Evolutionary conservation across 2,113 vertebrate species (phyloP).

Genomic region (Oceanites oceanicus): DNA sequence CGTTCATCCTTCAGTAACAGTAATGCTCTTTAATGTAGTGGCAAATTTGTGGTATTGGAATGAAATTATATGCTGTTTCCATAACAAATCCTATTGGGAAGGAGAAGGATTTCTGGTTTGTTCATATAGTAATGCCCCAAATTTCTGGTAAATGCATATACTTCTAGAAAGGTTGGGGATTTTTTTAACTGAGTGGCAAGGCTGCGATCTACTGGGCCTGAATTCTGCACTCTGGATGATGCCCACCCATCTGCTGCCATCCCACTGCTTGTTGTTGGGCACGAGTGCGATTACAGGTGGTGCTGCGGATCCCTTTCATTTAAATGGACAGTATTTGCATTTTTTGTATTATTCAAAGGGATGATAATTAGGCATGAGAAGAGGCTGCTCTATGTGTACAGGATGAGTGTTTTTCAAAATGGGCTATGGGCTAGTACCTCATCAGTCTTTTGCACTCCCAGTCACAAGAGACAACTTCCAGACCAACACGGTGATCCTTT

Average conservation of each 20-base stretch:
- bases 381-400: not conserved
- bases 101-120: slow-evolving; percentile 42
- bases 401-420: not conserved
- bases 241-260: not conserved
- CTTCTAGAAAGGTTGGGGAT: not conserved
- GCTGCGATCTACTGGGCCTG: not conserved
- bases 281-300: not conserved
- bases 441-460: not conserved
- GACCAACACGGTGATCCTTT: not conserved
- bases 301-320: not conserved
- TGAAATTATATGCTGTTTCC: slow-evolving; percentile 53
- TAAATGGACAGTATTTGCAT: not conserved
- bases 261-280: not conserved
- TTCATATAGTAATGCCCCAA: not conserved
- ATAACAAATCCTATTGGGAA: slow-evolving; percentile 58
- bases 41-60: slow-evolving; percentile 29
- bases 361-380: not conserved
- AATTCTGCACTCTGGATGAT: not conserved
- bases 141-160: not conserved
- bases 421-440: not conserved
- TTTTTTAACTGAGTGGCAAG: not conserved
- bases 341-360: not conserved
- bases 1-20: slow-evolving; percentile 21
- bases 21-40: slow-evolving; percentile 18
- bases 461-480: not conserved